Base-by-base conservation (phyloP, 2,888 invertebrate genomes). In the Psococerastis gibbosa region DNA sequence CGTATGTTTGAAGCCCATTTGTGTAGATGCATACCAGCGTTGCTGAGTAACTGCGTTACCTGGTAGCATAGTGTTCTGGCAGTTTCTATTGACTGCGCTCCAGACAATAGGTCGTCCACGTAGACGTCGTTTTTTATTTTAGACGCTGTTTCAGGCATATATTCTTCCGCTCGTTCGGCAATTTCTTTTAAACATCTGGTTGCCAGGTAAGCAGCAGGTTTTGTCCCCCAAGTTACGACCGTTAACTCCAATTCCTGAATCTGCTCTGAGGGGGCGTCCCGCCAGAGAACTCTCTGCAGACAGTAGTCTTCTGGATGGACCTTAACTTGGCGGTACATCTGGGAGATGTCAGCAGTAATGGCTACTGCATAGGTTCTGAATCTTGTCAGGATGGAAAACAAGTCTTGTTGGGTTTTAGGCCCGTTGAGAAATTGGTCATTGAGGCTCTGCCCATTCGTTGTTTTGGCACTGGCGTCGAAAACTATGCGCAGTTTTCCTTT, bases 281-380 rank as follows among this genome's bases (percentile, higher is more conserved):
- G 43, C 60, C 59, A 60, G 3, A 60, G 34, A 4, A 62, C 58
- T 9, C 53, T 44, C 42, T 59, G 59, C 9, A 55, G 49, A 18
- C 52, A 27, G 15, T 51, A 38, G 23, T 60, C 53, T 2, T 47
- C 46, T 1, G 46, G 41, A 17, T 49, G 43, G 1, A 59, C 43
- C 1, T 32, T n/a, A 15, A 58, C 51, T 46, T 56, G 56, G 1
- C 56, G 49, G 44, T 55, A 59, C 55, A 59, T 58, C 47, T 60
- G 59, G 18, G 50, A 52, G 11, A 61, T 54, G 42, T 60, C 59
- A 0, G 55, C 56, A 5, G 52, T 53, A 9, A 61, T 47, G 1
- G 54, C 53, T 18, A 52, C 49, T 8, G 45, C 45, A 42, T 56
- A 49, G 3, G 44, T 43, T 2, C 58, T 43, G 44, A 54, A 55